These are phyloP conservation scores for Ctena decussata DNA, from an alignment of 2,888 invertebrate species.

Conservation along the genomic window DNA sequence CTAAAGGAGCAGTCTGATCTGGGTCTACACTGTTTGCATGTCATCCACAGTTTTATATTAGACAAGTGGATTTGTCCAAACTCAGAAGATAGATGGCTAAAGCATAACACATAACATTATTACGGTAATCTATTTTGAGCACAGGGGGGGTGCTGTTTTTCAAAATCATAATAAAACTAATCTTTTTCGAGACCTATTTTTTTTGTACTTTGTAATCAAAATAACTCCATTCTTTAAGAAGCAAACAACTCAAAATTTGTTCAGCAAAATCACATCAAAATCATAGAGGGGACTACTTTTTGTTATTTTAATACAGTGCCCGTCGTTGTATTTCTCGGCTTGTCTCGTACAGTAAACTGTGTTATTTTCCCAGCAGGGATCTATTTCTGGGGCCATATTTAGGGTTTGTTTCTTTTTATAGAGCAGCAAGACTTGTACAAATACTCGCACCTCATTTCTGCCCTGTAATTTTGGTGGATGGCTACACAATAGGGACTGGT, in stretches of 20 bases:
- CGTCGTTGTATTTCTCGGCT: background rate
- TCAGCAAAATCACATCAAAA: background rate
- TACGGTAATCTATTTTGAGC: background rate
- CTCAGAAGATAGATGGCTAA: too few relatives aligned
- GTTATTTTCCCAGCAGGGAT: background rate
- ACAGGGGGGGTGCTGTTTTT: constrained; percentile 2
- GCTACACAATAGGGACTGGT: background rate
- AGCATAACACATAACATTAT: too few relatives aligned
- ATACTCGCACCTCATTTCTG: background rate
- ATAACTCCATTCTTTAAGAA: background rate
- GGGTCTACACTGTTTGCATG: too few relatives aligned
- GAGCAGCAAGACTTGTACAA: background rate
- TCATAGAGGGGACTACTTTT: background rate
- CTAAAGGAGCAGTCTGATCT: too few relatives aligned
- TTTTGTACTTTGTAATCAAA: background rate
- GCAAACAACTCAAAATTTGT: background rate
- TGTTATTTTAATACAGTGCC: background rate
- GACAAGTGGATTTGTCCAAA: too few relatives aligned
- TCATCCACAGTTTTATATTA: too few relatives aligned
- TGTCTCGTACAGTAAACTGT: background rate
- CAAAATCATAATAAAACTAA: background rate
- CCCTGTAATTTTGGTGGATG: constrained; percentile 24
- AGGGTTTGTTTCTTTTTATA: background rate
- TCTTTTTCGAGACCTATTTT: background rate
- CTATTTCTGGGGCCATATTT: background rate